These are phyloP conservation scores for Ctenicera cuprea DNA, from an alignment of 2,888 invertebrate genomes.

Conservation along the genomic window DNA sequence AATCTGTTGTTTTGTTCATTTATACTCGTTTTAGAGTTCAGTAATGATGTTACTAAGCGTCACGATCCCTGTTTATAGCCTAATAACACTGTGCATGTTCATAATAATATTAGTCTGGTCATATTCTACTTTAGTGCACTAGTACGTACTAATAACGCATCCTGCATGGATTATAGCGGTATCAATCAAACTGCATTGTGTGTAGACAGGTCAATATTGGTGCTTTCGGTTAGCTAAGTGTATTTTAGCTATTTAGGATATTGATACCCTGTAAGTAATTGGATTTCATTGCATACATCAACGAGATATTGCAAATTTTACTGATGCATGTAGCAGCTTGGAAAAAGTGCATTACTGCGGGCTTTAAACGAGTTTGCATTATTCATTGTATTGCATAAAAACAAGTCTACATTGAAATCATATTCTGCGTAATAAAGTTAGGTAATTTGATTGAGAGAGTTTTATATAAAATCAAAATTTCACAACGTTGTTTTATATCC, in stretches of 20 bases:
- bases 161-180: constrained; percentile 34
- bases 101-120: constrained; percentile 34
- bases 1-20: constrained; percentile 30
- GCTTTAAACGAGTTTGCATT: constrained; percentile 8
- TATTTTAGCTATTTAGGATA: constrained; percentile 37
- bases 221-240: constrained; percentile 17
- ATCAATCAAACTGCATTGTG: constrained; percentile 46
- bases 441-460: too few relatives aligned
- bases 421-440: too few relatives aligned
- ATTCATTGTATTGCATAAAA: constrained; percentile 4
- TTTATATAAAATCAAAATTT: too few relatives aligned
- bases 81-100: constrained; percentile 28
- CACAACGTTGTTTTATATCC: too few relatives aligned
- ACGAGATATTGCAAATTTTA: constrained; percentile 15
- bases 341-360: neutral
- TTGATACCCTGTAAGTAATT: constrained; percentile 37
- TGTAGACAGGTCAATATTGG: constrained; percentile 21
- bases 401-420: too few relatives aligned
- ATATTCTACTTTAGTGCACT: constrained; percentile 28
- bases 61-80: constrained; percentile 42
- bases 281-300: constrained; percentile 24
- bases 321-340: too few relatives aligned
- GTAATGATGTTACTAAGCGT: constrained; percentile 35
- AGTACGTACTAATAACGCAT: constrained; percentile 31
- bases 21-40: constrained; percentile 33